Base-by-base conservation (phyloP, 2,888 invertebrate genomes). In the Ichneumon xanthorius region DNA sequence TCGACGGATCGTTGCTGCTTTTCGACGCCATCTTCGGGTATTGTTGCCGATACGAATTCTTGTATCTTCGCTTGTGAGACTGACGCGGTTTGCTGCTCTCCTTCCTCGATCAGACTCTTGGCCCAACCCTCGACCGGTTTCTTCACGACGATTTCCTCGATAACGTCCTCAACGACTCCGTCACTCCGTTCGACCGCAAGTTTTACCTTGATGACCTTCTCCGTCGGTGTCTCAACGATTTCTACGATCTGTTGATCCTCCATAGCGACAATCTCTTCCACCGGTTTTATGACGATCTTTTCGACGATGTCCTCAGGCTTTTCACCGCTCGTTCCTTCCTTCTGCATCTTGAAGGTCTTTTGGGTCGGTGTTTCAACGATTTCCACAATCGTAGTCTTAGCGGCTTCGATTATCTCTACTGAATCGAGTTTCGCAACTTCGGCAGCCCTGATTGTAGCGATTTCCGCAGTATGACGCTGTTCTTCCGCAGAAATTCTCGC, bases 261-360 rank as follows among this genome's bases (percentile, higher is more conserved):
- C 77, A 83, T 77, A 7, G 80, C 77, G 7, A 80, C 71, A 2
- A 83, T 37, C 5, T 87, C 83, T 81, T 85, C 81, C 4, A 83
- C 77, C 5, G 80, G 77, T 61, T 87, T 85, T 4, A 81, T 45
- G 14, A 84, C 61, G 26, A 82, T 76, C 50, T 72, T 81, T 71
- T 83, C 75, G 4, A 84, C 71, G 50, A 82, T 82, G 70, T 80
- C 61, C 11, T 80, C 82, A 11, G 53, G 30, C 19, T 78, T 80
- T 5, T 22, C 48, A 30, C 61, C 37, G 1, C 7, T 72, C n/a
- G 72, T 40, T 58, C 53, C 77, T 77, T 75, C 63, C 45, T 63
- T 81, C 37, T 80, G 81, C 86, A 67, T 88, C 81, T 61, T 88
- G 77, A 86, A 86, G 16, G 77, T 72, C 71, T 80, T 86, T 14